These are phyloP conservation scores for Percopsis omiscomaycus DNA, from an alignment of 2,797 vertebrate genomes.

Conservation along the genomic window DNA sequence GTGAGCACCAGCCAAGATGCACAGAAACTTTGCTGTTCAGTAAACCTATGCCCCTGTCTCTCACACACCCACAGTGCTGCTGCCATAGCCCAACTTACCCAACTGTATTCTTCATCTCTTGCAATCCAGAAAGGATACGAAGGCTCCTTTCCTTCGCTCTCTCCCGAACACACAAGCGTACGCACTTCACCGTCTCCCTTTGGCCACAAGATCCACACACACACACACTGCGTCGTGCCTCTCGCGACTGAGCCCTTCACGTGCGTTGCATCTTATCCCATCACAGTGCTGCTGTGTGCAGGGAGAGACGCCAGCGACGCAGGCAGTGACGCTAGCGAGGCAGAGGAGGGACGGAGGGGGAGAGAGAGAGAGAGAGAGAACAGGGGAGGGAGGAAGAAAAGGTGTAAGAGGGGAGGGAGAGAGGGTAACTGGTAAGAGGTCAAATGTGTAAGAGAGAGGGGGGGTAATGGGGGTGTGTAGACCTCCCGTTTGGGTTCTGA, in stretches of 20 bases:
- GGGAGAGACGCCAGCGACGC: constrained; percentile 29
- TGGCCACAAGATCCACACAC: constrained; percentile 9
- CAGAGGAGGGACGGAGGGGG: constrained; percentile 11
- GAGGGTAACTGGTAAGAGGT: constrained; percentile 3
- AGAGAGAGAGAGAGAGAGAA: constrained; percentile 1
- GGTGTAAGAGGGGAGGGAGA: constrained; percentile 1
- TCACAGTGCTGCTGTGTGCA: constrained; percentile 23
- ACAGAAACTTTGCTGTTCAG: constrained; percentile 5
- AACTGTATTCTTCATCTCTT: constrained; percentile 20
- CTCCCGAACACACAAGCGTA: neutral
- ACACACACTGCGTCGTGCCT: constrained; percentile 21
- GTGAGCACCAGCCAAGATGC: constrained; percentile 4
- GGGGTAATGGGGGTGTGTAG: constrained; percentile 7
- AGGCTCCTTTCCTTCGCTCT: constrained; percentile 10
- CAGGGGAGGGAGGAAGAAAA: neutral
- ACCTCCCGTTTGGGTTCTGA: constrained; percentile 60
- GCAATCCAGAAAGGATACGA: constrained; percentile 7
- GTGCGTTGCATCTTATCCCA: constrained; percentile 36
- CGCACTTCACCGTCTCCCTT: constrained; percentile 9
- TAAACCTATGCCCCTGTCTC: constrained; percentile 3
- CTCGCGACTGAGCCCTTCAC: constrained; percentile 4
- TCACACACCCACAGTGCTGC: neutral
- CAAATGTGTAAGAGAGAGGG: neutral
- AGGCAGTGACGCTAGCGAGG: constrained; percentile 41
- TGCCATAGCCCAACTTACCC: constrained; percentile 39